Base-by-base conservation (phyloP, 2,888 invertebrate species). In the Drosophila glabriapex region DNA sequence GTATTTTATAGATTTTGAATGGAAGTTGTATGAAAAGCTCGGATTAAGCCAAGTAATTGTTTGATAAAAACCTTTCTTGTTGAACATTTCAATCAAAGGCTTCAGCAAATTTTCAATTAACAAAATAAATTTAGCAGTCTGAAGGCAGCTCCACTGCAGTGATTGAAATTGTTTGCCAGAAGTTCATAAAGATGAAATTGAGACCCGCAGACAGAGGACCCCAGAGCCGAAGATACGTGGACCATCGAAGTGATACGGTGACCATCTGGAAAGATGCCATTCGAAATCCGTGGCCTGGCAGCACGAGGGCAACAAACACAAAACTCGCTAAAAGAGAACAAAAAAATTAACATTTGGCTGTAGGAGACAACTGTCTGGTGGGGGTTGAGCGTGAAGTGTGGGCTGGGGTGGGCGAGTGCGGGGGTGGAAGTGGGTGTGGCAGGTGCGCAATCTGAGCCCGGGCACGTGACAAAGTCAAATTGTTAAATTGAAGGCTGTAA, bases 381-480 rank as follows among this genome's bases (percentile, higher is more conserved):
- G 19, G n/a, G 41, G 29, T 29, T 22, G 22, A 46, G 14, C 22
- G 22, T 3, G 7, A 12, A 35, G 33, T 16, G 33, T 35, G 54
- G 16, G 7, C 2, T 7, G 29, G 33, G 10, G 33, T 35, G 54
- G 16, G 7, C 2, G 46, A 14, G 12, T 12, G 41, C 35, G 25
- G 7, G 3, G 22, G n/a, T 25, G 43, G 37, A 4, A n/a, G 43
- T 22, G 46, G 14, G 31, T 22, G 31, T n/a, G 16, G 41, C n/a
- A 50, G 31, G 41, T 41, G 46, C 5, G 33, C 31, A 53, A 52
- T 70, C 62, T 46, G 43, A 61, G 53, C 39, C 35, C 25, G 78
- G 60, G 77, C 68, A 82, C 83, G 82, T 82, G 82, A 82, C 83
- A 82, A 83, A 80, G 76, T 80, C 62, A 83, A 80, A 80, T 82